A percentile compares a stretch with the other conserved stretches of the same genome.
phyloP scores from a whole-genome alignment of 2,888 invertebrate species.

The Magallana nippona region DNA sequence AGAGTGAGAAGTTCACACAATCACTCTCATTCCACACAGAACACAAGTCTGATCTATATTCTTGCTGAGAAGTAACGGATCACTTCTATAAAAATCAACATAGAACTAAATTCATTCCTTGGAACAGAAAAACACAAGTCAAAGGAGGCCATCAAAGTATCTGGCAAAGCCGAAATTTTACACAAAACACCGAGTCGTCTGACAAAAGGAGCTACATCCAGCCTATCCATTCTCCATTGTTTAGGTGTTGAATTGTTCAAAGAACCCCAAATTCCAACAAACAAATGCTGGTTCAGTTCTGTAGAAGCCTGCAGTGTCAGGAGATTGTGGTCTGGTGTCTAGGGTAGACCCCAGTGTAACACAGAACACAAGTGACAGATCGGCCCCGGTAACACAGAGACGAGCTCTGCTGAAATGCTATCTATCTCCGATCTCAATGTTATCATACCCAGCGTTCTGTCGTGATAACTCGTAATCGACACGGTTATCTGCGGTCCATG shows the following conservation, averaged over 20 bases:
- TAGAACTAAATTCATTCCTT: no score
- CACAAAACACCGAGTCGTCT: not conserved
- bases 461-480: not conserved
- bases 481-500: not conserved
- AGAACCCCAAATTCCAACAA: not conserved
- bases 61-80: no score
- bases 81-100: no score
- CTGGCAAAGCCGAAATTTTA: not conserved
- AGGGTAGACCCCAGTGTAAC: not conserved
- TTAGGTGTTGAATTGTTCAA: slow-evolving; percentile 14
- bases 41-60: no score
- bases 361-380: slow-evolving; percentile 4
- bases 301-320: not conserved
- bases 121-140: not conserved
- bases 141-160: not conserved
- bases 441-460: not conserved
- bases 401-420: not conserved
- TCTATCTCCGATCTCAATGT: not conserved
- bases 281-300: slow-evolving; percentile 4
- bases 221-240: slow-evolving; percentile 26
- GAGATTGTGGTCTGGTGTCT: not conserved
- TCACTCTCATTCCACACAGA: not conserved
- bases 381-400: not conserved
- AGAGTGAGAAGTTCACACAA: not conserved
- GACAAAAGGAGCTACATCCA: not conserved